A percentile compares a stretch with the other conserved stretches of the same genome.
phyloP scores from a whole-genome alignment of 1,140 invertebrate species.

The Bombus pascuorum region DNA sequence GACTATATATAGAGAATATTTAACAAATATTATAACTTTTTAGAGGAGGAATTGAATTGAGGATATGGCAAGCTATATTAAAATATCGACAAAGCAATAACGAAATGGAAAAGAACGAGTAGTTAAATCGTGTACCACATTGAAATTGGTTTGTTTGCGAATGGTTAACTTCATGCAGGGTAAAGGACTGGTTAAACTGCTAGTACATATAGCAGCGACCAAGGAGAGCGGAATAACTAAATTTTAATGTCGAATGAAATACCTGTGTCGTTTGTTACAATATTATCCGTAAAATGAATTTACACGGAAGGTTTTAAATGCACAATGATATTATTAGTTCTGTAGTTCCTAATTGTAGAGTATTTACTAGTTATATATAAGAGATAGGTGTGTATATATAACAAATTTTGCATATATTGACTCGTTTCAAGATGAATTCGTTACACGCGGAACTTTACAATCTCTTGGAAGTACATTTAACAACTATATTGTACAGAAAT shows the following conservation, averaged over 20 bases:
- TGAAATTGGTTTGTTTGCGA: conserved; percentile 12
- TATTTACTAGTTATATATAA: conserved; percentile 34
- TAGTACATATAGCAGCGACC: not conserved
- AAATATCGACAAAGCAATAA: conserved; percentile 72
- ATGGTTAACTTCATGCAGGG: conserved; percentile 38
- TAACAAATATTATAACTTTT: conserved; percentile 39
- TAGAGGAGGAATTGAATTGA: conserved; percentile 84
- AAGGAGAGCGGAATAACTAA: not conserved
- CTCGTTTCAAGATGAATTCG: conserved; percentile 11
- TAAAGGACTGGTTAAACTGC: conserved; percentile 40
- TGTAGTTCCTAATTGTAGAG: conserved; percentile 62
- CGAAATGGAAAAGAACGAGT: not conserved
- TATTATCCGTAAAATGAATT: not conserved
- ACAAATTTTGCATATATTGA: conserved; percentile 33
- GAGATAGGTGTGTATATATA: conserved; percentile 30
- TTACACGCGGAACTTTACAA: conserved; percentile 17
- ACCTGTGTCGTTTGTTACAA: conserved; percentile 15
- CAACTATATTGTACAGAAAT: conserved; percentile 1
- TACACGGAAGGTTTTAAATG: conserved; percentile 47
- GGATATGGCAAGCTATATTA: conserved; percentile 84
- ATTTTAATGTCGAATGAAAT: conserved; percentile 17
- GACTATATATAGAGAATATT: not conserved
- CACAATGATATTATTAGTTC: conserved; percentile 61
- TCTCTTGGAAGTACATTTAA: not conserved
- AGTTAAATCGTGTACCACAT: conserved; percentile 1